Percentiles rank a stretch among this genome's conserved stretches.
phyloP scores from a whole-genome alignment of 1,140 invertebrate species.

The Pseudomyrmex cubaensis region DNA sequence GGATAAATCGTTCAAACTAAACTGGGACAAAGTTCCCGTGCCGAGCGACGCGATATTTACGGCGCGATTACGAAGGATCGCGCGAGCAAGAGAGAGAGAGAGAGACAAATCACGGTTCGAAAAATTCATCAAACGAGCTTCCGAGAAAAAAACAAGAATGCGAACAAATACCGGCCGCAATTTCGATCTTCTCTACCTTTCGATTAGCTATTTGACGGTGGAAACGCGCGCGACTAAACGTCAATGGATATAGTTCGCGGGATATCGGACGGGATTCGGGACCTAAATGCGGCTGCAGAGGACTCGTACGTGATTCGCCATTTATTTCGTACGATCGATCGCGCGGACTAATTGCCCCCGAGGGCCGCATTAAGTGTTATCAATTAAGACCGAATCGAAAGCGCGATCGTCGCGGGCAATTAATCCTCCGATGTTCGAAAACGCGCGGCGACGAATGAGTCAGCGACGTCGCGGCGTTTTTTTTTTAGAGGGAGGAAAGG shows the following conservation, averaged over 20 bases:
- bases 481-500: no score
- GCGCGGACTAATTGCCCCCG: conserved; percentile 27
- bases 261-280: neutral
- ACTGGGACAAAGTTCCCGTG: neutral
- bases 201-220: neutral
- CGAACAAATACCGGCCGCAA: neutral
- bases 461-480: conserved; percentile 21
- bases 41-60: neutral
- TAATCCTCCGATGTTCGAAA: conserved; percentile 19
- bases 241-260: neutral
- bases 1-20: conserved; percentile 6
- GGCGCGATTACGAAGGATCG: neutral
- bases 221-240: conserved; percentile 25
- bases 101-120: neutral
- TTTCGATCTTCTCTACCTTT: neutral
- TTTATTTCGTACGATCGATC: conserved; percentile 25
- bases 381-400: conserved; percentile 37
- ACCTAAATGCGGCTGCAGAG: neutral
- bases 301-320: neutral
- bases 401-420: conserved; percentile 23
- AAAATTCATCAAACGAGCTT: neutral
- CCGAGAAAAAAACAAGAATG: neutral
- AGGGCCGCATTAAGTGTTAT: conserved; percentile 19
- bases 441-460: conserved; percentile 29
- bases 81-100: neutral